Evolutionary conservation across 1,140 invertebrate species (phyloP).

Genomic region (Dinothrombium tinctorium): DNA sequence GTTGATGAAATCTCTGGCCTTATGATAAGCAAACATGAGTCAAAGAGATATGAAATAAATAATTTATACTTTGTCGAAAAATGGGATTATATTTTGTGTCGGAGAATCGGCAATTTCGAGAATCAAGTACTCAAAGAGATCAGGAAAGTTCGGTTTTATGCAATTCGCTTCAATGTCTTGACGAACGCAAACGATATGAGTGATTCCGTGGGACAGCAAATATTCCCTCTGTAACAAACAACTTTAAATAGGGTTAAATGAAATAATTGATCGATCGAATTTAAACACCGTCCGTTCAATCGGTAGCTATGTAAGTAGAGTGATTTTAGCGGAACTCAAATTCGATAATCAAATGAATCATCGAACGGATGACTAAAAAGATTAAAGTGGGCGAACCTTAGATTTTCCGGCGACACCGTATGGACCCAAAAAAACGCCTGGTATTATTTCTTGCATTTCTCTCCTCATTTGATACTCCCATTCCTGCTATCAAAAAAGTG

Average conservation of each 20-base stretch:
- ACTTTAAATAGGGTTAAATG: no score
- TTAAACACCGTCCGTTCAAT: no score
- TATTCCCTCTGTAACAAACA: no score
- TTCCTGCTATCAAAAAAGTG: no score
- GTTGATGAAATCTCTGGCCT: conserved; percentile 35
- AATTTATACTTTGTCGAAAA: conserved; percentile 29
- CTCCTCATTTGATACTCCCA: conserved; percentile 9
- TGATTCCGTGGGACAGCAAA: conserved; percentile 25
- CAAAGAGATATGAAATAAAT: no score
- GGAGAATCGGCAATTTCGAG: conserved; percentile 36
- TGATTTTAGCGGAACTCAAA: no score
- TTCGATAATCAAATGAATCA: no score
- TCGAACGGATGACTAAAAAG: no score
- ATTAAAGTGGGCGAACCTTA: no score
- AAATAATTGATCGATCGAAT: no score
- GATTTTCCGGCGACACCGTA: conserved; percentile 25
- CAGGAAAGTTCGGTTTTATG: conserved; percentile 38
- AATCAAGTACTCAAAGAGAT: conserved; percentile 37
- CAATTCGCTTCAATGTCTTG: conserved; percentile 36
- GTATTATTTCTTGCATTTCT: conserved; percentile 29
- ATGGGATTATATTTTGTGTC: conserved; percentile 42
- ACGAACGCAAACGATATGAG: conserved; percentile 42
- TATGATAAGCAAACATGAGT: no score
- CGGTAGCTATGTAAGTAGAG: no score
- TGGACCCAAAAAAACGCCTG: conserved; percentile 38